Conservation (phyloP, 2,797 vertebrate species). For the Hirundo rustica region DNA sequence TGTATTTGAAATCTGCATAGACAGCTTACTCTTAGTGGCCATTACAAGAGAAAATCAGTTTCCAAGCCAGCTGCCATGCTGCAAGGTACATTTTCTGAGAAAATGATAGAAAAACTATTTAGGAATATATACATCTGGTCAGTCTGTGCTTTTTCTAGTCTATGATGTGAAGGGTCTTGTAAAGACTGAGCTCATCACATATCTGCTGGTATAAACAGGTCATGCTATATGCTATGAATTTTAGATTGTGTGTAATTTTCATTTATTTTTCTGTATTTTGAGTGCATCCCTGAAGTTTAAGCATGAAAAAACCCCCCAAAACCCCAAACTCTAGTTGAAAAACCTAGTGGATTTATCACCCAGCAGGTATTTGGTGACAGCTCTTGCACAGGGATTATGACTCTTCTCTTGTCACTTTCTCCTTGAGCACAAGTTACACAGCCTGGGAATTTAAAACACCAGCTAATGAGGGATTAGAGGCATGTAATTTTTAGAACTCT, state of each 20-base stretch:
- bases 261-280: conserved; percentile 46
- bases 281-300: conserved; percentile 19
- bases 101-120: conserved; percentile 12
- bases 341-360: conserved; percentile 52
- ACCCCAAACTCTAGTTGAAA: background rate
- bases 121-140: conserved; percentile 32
- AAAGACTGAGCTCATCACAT: background rate
- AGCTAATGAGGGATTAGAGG: conserved; percentile 51
- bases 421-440: conserved; percentile 4
- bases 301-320: background rate
- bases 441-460: conserved; percentile 33
- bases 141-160: background rate
- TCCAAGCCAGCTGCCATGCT: background rate
- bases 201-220: conserved; percentile 8
- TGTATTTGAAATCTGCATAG: background rate
- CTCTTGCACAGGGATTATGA: conserved; percentile 15
- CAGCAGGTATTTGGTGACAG: conserved; percentile 38
- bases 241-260: conserved; percentile 13
- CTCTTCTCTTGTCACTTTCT: conserved; percentile 50
- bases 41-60: background rate
- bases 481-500: conserved; percentile 52
- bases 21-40: background rate
- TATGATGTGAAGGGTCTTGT: background rate
- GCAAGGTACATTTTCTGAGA: background rate
- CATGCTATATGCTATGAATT: background rate